These are phyloP conservation scores for Drosophila infuscata DNA, from an alignment of 2,888 invertebrate genomes.

Conservation along the genomic window DNA sequence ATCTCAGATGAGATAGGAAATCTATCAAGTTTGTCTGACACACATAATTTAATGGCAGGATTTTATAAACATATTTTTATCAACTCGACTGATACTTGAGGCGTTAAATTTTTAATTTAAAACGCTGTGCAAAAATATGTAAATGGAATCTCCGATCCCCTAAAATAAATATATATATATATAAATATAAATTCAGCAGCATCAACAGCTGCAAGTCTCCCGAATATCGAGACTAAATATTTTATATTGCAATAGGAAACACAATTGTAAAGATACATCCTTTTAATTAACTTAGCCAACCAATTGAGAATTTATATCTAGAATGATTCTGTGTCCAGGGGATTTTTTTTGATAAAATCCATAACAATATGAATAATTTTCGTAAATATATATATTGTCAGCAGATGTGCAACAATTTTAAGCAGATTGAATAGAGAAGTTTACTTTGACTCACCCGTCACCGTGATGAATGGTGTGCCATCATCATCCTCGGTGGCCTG, in stretches of 20 bases:
- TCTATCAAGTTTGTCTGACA: not conserved
- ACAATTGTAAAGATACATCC: not conserved
- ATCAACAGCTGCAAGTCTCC: not conserved
- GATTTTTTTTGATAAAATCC: not conserved
- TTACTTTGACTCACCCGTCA: constrained; percentile 79
- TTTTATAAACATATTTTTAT: not conserved
- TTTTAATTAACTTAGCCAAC: not conserved
- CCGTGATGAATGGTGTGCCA: constrained; percentile 83
- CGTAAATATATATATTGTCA: not conserved
- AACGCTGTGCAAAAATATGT: not conserved
- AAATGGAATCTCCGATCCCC: not conserved
- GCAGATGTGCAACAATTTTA: not conserved
- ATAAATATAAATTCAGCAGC: too few species aligned
- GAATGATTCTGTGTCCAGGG: not conserved
- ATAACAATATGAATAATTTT: not conserved
- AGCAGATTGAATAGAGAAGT: not conserved
- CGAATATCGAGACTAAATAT: not conserved
- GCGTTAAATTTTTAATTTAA: not conserved
- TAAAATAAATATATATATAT: not conserved
- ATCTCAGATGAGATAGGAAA: not conserved
- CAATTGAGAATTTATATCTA: not conserved
- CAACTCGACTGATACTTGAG: not conserved
- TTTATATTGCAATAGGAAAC: not conserved
- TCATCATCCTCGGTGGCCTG: constrained; percentile 79
- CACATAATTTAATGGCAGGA: not conserved